A percentile compares a stretch with the other conserved stretches of the same genome.
Evolutionary conservation across 2,797 vertebrate genomes (phyloP).

Genomic region (Sebastes minor): DNA sequence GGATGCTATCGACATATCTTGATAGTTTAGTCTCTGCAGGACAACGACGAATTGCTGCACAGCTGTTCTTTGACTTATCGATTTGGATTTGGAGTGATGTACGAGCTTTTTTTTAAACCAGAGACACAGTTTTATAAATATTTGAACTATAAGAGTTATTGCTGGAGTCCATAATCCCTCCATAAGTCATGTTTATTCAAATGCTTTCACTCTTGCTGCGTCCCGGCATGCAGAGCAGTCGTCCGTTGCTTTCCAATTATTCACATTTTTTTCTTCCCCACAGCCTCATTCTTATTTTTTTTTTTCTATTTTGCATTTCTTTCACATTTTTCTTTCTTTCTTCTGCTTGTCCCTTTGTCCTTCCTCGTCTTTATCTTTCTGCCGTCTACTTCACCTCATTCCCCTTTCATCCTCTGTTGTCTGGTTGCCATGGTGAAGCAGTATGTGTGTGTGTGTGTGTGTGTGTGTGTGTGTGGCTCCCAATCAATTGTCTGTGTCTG

Average conservation of each 20-base stretch:
- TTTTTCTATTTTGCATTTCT: constrained; percentile 14
- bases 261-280: background rate
- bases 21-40: background rate
- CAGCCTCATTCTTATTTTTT: constrained; percentile 1
- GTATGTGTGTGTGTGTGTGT: constrained; percentile 12
- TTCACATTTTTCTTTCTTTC: background rate
- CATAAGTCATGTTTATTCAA: constrained; percentile 16
- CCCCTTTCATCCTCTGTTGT: constrained; percentile 51
- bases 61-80: background rate
- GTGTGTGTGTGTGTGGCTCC: background rate
- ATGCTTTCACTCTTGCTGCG: background rate
- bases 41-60: background rate
- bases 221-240: background rate
- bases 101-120: background rate
- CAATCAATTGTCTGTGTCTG: constrained; percentile 36
- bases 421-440: constrained; percentile 75
- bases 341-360: constrained; percentile 42
- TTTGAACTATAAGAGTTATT: background rate
- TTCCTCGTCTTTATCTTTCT: constrained; percentile 38
- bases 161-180: background rate
- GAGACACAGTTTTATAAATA: background rate
- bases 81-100: background rate
- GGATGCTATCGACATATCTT: background rate
- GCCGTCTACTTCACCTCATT: constrained; percentile 49
- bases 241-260: constrained; percentile 13